Base-by-base conservation (phyloP, 2,888 invertebrate species). In the Drosophila melanosoma region DNA sequence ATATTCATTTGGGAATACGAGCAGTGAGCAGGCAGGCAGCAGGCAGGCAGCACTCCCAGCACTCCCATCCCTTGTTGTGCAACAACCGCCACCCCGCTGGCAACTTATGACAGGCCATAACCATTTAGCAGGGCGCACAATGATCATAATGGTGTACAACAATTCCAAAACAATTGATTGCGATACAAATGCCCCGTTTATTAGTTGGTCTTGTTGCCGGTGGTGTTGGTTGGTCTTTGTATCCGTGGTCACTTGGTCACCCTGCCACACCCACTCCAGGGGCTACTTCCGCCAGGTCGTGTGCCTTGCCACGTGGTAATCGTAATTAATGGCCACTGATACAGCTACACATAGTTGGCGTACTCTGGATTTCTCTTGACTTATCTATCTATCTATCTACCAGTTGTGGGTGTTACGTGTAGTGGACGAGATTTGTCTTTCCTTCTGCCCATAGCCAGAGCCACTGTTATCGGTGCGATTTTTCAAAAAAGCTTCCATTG, bases 1-100 rank as follows among this genome's bases (percentile, higher is more conserved):
- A 91, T 91, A 91, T 91, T 91, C 91, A 91, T 91, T 85, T 91
- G 91, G 91, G 92, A 91, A 92, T 92, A 74, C 76, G 57, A 53
- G 62, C 70, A 69, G 29, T 5, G 29, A 29, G 52, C 7, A 40
- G 23, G 52, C 45, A 58, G 67, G 54, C 63, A 53, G 62, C 70
- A 69, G 29, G 52, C 7, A 40, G 23, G 52, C 45, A 58, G 67
- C n/a, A n/a, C n/a, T n/a, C n/a, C n/a, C 29, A 62, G 48, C 49
- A 60, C 69, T 56, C 67, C 61, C 79, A 66, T n/a, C 29, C 56
- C 58, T 67, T 26, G 51, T 48, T 48, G n/a, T 20, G 53, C 33
- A 49, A 61, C 61, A 56, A 29, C 54, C 57, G 67, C 67, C 74
- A 68, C 57, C 70, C 71, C 71, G 68, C 69, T 74, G 82, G 79